Base-by-base conservation (phyloP, 2,888 invertebrate species). In the Melieria omissa region DNA sequence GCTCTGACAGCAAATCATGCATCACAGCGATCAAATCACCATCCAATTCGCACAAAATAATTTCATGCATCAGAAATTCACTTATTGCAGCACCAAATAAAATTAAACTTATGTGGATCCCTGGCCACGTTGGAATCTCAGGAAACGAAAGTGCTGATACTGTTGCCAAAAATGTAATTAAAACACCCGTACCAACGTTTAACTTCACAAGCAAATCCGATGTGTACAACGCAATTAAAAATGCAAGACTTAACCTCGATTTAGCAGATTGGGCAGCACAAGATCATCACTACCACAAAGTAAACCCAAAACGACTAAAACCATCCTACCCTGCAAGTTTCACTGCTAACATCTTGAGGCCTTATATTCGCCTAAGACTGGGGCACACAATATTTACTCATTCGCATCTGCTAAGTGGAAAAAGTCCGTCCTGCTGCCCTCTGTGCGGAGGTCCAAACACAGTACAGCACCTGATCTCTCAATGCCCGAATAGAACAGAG, bases 91-190 rank as follows among this genome's bases (percentile, higher is more conserved):
- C 55, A 55, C 55, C 55, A 10, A 55, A 55, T 6, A 55, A 55
- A 55, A 55, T 55, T 55, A 55, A 55, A n/a, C n/a, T 55, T 14
- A 55, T 55, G n/a, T 55, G 55, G 55, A 55, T 12, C 8, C 55
- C 55, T 12, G n/a, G n/a, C 7, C 55, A 7, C 4, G 55, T 12
- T 7, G 58, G 42, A n/a, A 60, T 60, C 58, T 60, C 41, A 60
- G 58, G 8, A 41, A 60, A 60, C 4, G 58, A 60, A 41, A 10
- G 9, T 10, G 58, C 41, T 41, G 41, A 58, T 29, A 58, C 41
- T 16, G 29, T 41, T n/a, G 58, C 58, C 41, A 58, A 55, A 55
- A 7, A 55, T 55, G 10, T 55, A 6, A 7, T 10, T 7, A 55
- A 55, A n/a, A 14, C 55, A 12, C 55, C 55, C 16, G 8, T 55